Base-by-base conservation (phyloP, 2,113 vertebrate genomes). In the Perognathus longimembris region DNA sequence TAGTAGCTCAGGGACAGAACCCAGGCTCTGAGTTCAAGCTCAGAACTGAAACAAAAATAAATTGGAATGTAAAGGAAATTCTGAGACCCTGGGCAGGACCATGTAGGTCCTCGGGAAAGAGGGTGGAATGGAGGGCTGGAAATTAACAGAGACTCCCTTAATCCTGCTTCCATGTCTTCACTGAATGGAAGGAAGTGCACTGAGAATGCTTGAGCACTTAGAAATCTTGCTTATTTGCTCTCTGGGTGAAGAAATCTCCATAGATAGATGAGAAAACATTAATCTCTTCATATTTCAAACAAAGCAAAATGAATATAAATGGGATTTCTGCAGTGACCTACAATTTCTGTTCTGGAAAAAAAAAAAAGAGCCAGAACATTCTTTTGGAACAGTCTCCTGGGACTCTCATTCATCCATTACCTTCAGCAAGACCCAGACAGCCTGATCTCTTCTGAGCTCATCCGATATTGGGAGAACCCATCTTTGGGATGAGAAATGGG, bases 91-190 rank as follows among this genome's bases (percentile, higher is more conserved):
- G 4, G 30, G 4, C 63, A 8, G n/a, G 36, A 24, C 10, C 36
- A 38, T 26, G 0, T 61, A 61, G 59, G 21, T 28, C 24, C 32
- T 70, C 64, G 50, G 17, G 17, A 38, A 0, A 85, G n/a, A 69
- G 6, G 17, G 32, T 63, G 14, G 24, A 32, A 61, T 20, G 2
- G 22, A 82, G 26, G 59, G 34, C n/a, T 67, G 32, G 38, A 22
- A 30, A 45, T 63, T 63, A 34, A 30, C 38, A 64, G 75, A 10
- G 28, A 54, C 24, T 64, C n/a, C 26, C 38, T 50, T 1, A 18
- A 64, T 10, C 32, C 0, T 12, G 40, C 3, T 38, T 28, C 11
- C 4, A 0, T 45, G 0, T 14, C 5, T 12, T 80, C n/a, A 64
- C 50, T 45, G n/a, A 64, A 24, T 20, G 9, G n/a, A 50, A 66